Evolutionary conservation across 2,888 invertebrate species (phyloP), one percentile per base, ranked within the genome.

Genomic region (Drosophila yooni): DNA sequence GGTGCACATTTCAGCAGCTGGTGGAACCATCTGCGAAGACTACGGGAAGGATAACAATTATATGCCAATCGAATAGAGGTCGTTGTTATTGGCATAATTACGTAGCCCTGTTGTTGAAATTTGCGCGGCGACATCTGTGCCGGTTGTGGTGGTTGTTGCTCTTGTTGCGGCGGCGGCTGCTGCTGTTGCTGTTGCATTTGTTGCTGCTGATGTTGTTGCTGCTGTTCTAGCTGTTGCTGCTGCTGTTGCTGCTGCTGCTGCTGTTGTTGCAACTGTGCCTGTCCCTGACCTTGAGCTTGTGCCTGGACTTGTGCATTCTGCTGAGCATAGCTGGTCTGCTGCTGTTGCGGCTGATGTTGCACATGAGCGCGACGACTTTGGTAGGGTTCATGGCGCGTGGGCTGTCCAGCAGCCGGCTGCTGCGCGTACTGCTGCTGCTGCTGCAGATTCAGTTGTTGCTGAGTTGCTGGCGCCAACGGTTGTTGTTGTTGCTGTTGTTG

Each of bases 1-100:
- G 58, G 92, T 90, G 71, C 92, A 92, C 90, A 92, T 88, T 70
- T 92, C 92, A 5, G 90, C 88, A 52, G 91, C 87, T 2, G 79
- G 70, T 0, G 77, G 80, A 25, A 80, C 86, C 61, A 58, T 56
- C 40, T 74, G 76, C 21, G 59, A 46, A n/a, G 63, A 10, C 88
- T 87, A 69, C 29, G 63, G 53, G 31, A 15, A 15, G 48, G 48
- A 31, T 29, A 48, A 15, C 8, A 31, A 67, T 62, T 48, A 46
- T 13, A 27, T 11, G 27, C 2, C 13, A 29, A 38, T 2, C n/a
- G 5, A 21, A 3, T 18, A 29, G 21, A 52, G 0, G 13, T 15
- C 21, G 1, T 21, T 53, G 25, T 52, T 38, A 3, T 25, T 8
- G 10, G 46, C 27, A 77, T 80, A 84, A 59, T 88, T 86, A 86